Evolutionary conservation across 2,888 invertebrate genomes (phyloP).

Genomic region (Blastobasis adustella): DNA sequence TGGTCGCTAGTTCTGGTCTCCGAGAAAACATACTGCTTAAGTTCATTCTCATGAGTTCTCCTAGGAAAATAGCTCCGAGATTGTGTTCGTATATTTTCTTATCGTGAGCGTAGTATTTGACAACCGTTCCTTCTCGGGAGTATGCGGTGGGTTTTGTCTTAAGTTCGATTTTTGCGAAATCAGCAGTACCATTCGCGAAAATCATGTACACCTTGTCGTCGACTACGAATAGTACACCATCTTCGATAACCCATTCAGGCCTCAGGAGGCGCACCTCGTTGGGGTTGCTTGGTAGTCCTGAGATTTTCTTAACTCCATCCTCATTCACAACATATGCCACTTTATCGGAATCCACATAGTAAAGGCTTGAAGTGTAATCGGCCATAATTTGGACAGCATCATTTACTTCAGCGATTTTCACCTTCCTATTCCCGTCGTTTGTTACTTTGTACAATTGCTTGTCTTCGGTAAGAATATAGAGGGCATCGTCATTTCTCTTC

Average conservation of each 20-base stretch:
- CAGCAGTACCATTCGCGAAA: constrained; percentile 35
- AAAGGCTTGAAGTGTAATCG: constrained; percentile 43
- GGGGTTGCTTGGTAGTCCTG: constrained; percentile 35
- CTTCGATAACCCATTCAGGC: constrained; percentile 35
- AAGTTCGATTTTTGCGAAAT: constrained; percentile 23
- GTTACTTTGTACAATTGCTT: constrained; percentile 43
- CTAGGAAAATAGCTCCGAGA: neutral
- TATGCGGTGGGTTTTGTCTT: constrained; percentile 37
- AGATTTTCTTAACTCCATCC: constrained; percentile 31
- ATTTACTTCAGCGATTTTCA: constrained; percentile 28
- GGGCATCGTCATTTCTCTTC: constrained; percentile 24
- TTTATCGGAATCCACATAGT: constrained; percentile 35
- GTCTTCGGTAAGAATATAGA: constrained; percentile 44
- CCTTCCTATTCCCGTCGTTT: constrained; percentile 39
- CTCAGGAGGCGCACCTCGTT: constrained; percentile 28
- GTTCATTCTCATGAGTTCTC: neutral
- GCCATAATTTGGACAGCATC: constrained; percentile 42
- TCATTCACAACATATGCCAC: constrained; percentile 27
- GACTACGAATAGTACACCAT: constrained; percentile 28
- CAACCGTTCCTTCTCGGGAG: constrained; percentile 33
- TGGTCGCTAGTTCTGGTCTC: neutral
- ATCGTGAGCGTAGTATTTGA: constrained; percentile 43
- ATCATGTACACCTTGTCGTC: constrained; percentile 31
- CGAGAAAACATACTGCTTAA: neutral
- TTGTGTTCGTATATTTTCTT: constrained; percentile 39